These are phyloP conservation scores for Crioceris asparagi DNA, from an alignment of 2,888 invertebrate genomes.

Conservation along the genomic window DNA sequence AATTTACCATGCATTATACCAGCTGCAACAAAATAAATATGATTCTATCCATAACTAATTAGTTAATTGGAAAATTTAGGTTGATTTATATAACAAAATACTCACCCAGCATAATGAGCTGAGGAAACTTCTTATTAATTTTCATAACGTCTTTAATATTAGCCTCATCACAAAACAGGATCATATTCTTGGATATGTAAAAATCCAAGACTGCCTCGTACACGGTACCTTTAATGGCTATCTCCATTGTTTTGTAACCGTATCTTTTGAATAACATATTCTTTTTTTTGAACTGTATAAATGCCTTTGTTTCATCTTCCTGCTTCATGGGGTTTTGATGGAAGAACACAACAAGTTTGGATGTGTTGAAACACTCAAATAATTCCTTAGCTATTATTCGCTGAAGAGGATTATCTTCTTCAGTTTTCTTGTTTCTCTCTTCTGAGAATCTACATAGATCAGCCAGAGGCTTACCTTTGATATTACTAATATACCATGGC, in stretches of 20 bases:
- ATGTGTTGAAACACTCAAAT: slow-evolving; percentile 56
- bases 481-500: slow-evolving; percentile 47
- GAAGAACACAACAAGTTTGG: slow-evolving; percentile 59
- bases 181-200: slow-evolving; percentile 51
- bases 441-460: slow-evolving; percentile 40
- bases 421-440: slow-evolving; percentile 21
- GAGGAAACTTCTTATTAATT: slow-evolving; percentile 58
- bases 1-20: slow-evolving; percentile 63
- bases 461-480: slow-evolving; percentile 38
- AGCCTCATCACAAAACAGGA: slow-evolving; percentile 60
- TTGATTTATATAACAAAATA: slow-evolving; percentile 2
- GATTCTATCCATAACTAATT: not conserved
- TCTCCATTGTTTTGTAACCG: slow-evolving; percentile 50
- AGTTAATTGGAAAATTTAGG: not conserved
- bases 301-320: slow-evolving; percentile 54
- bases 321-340: slow-evolving; percentile 62
- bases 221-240: slow-evolving; percentile 55
- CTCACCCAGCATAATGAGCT: slow-evolving; percentile 57
- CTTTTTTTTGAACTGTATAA: slow-evolving; percentile 50
- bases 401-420: slow-evolving; percentile 58
- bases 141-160: slow-evolving; percentile 51
- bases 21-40: slow-evolving; percentile 39
- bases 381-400: slow-evolving; percentile 62
- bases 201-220: slow-evolving; percentile 57
- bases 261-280: slow-evolving; percentile 60